Evolutionary conservation across 1,140 invertebrate genomes (phyloP), one percentile per base, ranked within the genome.

Genomic region (Heliconius melpomene): DNA sequence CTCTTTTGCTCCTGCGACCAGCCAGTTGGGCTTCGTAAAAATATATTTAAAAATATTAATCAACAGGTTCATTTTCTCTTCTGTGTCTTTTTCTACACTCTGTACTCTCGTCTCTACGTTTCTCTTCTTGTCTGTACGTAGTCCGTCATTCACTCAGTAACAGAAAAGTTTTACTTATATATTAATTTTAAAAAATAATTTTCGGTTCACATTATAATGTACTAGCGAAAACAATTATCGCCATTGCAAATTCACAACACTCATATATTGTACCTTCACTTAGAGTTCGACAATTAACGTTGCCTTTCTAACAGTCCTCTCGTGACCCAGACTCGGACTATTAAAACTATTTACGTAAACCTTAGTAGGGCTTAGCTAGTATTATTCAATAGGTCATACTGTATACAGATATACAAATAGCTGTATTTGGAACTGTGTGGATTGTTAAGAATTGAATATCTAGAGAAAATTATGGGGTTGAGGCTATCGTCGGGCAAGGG

Each of bases 291-390:
- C 57, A 76, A 76, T 76, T 76, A 76, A 26, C 74, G 73, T 23
- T 29, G 54, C 74, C 74, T 76, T 76, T 76, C 74, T 76, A 76
- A 66, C 74, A 66, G 60, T 66, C 74, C 36, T 26, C 74, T 76
- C 57, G 74, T 76, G 57, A 70, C 74, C 54, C 57, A 57, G n/a
- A 52, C 40, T 38, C 74, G 29, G 11, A 36, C 74, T 57, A 76
- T 76, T 76, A 60, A 54, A 20, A 26, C 11, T 7, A 40, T 76
- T 76, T 76, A 66, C 74, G 74, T 52, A 76, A 66, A 66, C 18
- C 57, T 74, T 32, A 32, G 38, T 74, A 72, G 71, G 71, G 38
- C 60, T 26, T 29, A 66, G 9, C 60, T 29, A 66, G 60, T 57
- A 9, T 66, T 66, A 66, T 66, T 66, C 60, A 66, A 66, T 29